Evolutionary conservation across 2,113 vertebrate genomes (phyloP), one percentile per base, ranked within the genome.

Genomic region (Chaetops frenatus): DNA sequence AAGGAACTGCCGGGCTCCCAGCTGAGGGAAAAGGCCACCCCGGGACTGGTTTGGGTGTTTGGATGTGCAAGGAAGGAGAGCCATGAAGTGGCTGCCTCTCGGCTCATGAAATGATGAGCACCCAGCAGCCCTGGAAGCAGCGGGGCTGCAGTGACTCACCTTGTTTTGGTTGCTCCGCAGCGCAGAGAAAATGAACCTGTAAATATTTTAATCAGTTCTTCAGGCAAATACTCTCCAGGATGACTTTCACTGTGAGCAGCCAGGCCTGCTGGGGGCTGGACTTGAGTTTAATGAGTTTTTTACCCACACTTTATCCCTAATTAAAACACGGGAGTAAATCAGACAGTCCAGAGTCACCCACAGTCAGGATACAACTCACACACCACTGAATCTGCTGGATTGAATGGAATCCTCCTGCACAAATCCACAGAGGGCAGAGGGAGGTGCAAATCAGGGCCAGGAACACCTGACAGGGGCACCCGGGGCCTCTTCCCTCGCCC

Each of bases 361-460:
- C 16, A 19, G 44, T 62, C 73, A 31, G 8, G 38, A 60, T 11
- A 14, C 40, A 38, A n/a, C 29, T 36, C 73, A 19, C 3, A 23
- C 5, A 1, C 35, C 48, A 0, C 1, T 29, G 50, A 31, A 13
- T 40, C 40, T 61, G 82, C 62, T 8, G 17, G 28, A 9, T 0
- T 3, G 29, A 27, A 6, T 10, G 38, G 21, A 12, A 51, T n/a
- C 35, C 22, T 33, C 10, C 60, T 1, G 38, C 67, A 31, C 64
- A 67, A 67, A 73, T 9, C 27, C 62, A 10, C 4, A 22, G 54
- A 22, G 54, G 15, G 45, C 64, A 80, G 38, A 71, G 71, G 23
- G 31, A n/a, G 61, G 48, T 3, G 42, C 36, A 71, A 28, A 72
- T 1, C 15, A 1, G 62, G 33, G 36, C 6, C 21, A 4, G n/a